Evolutionary conservation across 2,888 invertebrate genomes (phyloP), one percentile per base, ranked within the genome.

Genomic region (Pyrrhosoma nymphula): DNA sequence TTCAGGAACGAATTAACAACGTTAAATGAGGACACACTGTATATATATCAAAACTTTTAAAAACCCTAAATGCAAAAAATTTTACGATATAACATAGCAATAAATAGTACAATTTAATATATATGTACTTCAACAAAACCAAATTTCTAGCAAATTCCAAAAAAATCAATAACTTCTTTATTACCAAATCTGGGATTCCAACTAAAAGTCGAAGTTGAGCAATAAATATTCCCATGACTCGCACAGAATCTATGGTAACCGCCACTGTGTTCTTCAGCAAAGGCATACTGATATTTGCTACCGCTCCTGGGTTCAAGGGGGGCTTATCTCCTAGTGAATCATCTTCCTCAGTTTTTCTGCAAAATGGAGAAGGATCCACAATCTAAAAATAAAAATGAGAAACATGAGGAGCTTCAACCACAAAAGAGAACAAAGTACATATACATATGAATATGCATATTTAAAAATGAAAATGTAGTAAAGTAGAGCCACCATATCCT

Each of bases 201-300:
- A 99, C 97, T 16, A 99, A 97, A 95, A 98, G 97, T 96, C 98
- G 97, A 90, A 99, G 97, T 96, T 99, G 98, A 26, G 98, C 97
- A 56, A 99, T 96, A 96, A 99, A 98, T 3, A 98, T 98, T 95
- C 98, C 98, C 98, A 99, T 98, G 56, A 99, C 97, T 56, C 97
- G 97, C 47, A 98, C 97, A 95, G 98, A 97, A 95, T 98, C 97
- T 0, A 98, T 95, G 12, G 95, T 56, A 14, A 95, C 95, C 47
- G 95, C 56, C 55, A 95, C 69, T 26, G 95, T 95, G n/a, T 95
- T 55, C 26, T 95, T 95, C 30, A 90, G 95, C 90, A 93, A n/a
- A n/a, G 69, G 93, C 47, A 93, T 69, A 26, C 69, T 93, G 3
- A 47, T 23, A 69, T 93, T 93, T 10, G 69, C 47, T 47, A 55